Evolutionary conservation across 2,113 vertebrate species (phyloP), one percentile per base, ranked within the genome.

Genomic region (Chitala chitala): DNA sequence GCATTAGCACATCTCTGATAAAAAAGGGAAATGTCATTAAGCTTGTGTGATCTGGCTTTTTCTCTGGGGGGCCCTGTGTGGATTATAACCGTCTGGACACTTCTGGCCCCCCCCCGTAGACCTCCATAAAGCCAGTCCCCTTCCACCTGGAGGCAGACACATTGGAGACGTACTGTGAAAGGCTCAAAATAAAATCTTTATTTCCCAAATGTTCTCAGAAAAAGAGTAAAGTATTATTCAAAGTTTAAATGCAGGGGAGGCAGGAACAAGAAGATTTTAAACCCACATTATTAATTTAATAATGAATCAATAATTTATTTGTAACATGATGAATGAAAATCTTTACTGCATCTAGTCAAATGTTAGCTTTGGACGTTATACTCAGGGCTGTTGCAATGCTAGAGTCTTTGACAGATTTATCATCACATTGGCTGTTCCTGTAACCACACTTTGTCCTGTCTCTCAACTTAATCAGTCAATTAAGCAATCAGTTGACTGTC

Each of bases 71-170:
- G 78, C 78, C 77, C 76, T 79, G 76, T 79, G 72, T 75, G 76
- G 84, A 81, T 88, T 86, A 87, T 90, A 88, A 90, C 91, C 89
- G 88, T 75, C 71, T 81, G 83, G 82, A 87, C 85, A 89, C 82
- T 58, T 79, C 79, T 79, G 80, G 75, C 84, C 82, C 80, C 79
- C 73, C 63, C 36, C 55, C 61, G 61, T 24, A 15, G 46, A 58
- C 78, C 73, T 54, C 20, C 2, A 40, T 69, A 29, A 5, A 72
- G 75, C 81, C 13, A n/a, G 24, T 0, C 4, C 22, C 5, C 63
- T 38, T 48, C 22, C 26, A 31, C 69, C 38, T 24, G 4, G 8
- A 75, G 15, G 74, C 44, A 77, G 51, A 66, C 22, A 31, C 38
- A 59, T 20, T 12, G 44, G 3, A 53, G 51, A 42, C 9, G 42